A percentile compares a stretch with the other conserved stretches of the same genome.
These are phyloP conservation scores for Natrix natrix DNA, from an alignment of 2,797 vertebrate genomes.

Conservation along the genomic window DNA sequence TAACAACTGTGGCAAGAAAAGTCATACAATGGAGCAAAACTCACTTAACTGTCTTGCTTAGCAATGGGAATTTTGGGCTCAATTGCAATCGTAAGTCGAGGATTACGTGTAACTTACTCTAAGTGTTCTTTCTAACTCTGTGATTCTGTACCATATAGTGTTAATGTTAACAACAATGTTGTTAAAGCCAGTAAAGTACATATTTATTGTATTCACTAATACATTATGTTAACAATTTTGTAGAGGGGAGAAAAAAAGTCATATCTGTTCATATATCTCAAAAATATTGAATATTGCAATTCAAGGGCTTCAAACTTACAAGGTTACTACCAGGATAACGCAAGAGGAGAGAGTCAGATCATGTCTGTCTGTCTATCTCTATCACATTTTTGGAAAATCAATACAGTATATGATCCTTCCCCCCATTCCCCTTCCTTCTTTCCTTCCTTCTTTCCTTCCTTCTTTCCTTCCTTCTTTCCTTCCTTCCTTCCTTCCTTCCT, in stretches of 20 bases:
- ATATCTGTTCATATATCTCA: background rate
- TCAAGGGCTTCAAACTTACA: background rate
- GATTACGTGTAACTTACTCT: background rate
- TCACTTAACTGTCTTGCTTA: background rate
- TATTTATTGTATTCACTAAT: background rate
- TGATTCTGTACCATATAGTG: background rate
- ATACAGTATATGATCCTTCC: background rate
- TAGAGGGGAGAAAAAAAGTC: background rate
- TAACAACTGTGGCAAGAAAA: background rate
- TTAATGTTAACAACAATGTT: background rate
- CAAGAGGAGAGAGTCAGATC: background rate
- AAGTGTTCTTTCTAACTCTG: background rate
- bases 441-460: too few relatives aligned
- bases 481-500: background rate
- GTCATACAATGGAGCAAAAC: background rate
- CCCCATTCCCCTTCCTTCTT: too few relatives aligned
- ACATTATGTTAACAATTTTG: background rate
- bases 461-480: background rate
- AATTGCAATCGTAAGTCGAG: background rate
- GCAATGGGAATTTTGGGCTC: background rate
- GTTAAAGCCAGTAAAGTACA: too few relatives aligned
- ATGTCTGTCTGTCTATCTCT: background rate
- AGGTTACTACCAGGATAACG: background rate
- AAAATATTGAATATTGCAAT: background rate
- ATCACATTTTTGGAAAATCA: background rate